Evolutionary conservation across 2,113 vertebrate genomes (phyloP).

Genomic region (Callopanchax toddi): DNA sequence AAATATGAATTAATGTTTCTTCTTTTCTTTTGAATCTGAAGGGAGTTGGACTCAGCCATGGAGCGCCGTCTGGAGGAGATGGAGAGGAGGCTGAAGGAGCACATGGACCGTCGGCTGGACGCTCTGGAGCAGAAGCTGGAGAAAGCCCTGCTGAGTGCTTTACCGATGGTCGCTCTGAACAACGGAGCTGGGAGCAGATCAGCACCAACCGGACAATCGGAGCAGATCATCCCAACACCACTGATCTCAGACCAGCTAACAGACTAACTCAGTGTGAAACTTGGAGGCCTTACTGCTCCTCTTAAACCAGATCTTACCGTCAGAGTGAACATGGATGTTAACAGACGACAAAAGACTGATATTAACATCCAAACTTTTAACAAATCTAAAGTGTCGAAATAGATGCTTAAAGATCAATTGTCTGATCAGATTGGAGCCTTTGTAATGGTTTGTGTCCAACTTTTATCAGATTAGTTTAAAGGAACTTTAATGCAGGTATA

Average conservation of each 20-base stretch:
- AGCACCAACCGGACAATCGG: accelerated
- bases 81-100: slow-evolving; percentile 78
- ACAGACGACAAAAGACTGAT: not conserved
- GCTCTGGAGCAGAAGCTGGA: slow-evolving; percentile 79
- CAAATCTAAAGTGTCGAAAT: not conserved
- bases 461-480: too few relatives aligned
- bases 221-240: not conserved
- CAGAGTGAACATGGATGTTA: not conserved
- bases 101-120: slow-evolving; percentile 77
- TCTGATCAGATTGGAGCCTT: too few relatives aligned
- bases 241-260: slow-evolving; percentile 7
- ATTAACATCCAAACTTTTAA: not conserved
- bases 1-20: not conserved
- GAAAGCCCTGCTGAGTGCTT: slow-evolving; percentile 47
- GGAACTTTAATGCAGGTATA: too few relatives aligned
- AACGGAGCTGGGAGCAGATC: slow-evolving; percentile 8
- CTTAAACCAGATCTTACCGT: not conserved
- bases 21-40: slow-evolving; percentile 11
- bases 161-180: slow-evolving; percentile 24
- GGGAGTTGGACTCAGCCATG: slow-evolving; percentile 65
- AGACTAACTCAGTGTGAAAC: slow-evolving; percentile 3
- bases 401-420: accelerated
- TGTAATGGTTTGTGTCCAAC: too few relatives aligned
- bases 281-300: slow-evolving; percentile 1
- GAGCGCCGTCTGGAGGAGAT: slow-evolving; percentile 77